phyloP scores from a whole-genome alignment of 1,140 invertebrate genomes.

The Asobara japonica region DNA sequence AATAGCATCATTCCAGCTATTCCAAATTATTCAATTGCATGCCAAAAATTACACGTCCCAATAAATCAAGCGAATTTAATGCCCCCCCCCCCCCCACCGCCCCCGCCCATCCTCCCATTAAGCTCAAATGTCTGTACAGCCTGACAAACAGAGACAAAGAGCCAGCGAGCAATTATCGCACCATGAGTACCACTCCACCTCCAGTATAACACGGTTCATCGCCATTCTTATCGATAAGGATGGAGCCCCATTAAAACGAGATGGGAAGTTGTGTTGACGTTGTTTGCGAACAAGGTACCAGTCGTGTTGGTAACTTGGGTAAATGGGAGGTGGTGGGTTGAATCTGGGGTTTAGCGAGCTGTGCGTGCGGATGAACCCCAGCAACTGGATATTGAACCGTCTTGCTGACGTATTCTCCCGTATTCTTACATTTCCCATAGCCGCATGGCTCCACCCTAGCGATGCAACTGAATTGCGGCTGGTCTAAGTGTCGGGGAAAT shows the following conservation, averaged over 20 bases:
- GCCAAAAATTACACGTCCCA: background rate
- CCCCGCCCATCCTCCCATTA: background rate
- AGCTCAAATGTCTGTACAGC: background rate
- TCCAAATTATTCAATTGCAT: background rate
- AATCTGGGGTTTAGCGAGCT: background rate
- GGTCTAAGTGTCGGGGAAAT: constrained; percentile 33
- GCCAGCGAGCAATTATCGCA: constrained; percentile 14
- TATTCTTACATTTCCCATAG: background rate
- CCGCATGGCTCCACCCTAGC: background rate
- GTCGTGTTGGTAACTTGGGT: background rate
- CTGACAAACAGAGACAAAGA: constrained; percentile 21
- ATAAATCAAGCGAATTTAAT: background rate
- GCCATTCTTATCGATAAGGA: constrained; percentile 3
- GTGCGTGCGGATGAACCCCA: background rate
- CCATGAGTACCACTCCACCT: background rate
- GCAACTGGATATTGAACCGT: background rate
- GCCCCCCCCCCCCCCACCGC: background rate
- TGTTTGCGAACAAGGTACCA: background rate
- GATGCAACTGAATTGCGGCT: background rate
- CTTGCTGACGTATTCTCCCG: background rate
- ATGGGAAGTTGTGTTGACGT: background rate
- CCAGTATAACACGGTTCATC: background rate
- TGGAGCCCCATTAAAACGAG: background rate
- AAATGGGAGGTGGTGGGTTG: background rate
- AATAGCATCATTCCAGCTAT: background rate